phyloP scores from a whole-genome alignment of 2,797 vertebrate genomes.

The Chelon labrosus region DNA sequence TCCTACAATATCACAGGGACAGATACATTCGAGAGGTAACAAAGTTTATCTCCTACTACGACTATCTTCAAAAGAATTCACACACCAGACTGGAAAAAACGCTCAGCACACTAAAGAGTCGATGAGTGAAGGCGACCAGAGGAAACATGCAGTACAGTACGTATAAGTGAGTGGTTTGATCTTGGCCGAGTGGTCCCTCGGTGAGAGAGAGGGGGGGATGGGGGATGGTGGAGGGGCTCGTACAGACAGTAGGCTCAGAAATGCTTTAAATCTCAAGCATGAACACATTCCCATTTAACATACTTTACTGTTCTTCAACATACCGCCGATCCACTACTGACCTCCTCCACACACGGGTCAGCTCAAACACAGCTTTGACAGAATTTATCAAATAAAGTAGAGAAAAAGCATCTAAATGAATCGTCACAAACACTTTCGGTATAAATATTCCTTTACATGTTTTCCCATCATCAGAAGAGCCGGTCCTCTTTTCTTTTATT shows the following conservation, averaged over 20 bases:
- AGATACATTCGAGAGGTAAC: constrained; percentile 78
- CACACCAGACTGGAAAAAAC: constrained; percentile 53
- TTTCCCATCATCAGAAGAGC: not conserved
- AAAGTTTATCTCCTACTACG: constrained; percentile 44
- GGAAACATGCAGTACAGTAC: constrained; percentile 71
- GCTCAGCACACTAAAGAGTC: constrained; percentile 57
- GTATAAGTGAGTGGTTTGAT: constrained; percentile 61
- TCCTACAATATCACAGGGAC: constrained; percentile 48
- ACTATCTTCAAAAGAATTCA: constrained; percentile 45
- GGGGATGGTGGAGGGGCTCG: not conserved
- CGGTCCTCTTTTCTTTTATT: constrained; percentile 20
- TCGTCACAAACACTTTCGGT: constrained; percentile 20
- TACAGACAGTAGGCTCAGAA: constrained; percentile 64
- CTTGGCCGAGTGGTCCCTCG: constrained; percentile 24
- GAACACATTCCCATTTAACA: constrained; percentile 44
- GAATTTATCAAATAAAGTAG: constrained; percentile 30
- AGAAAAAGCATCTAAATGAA: constrained; percentile 32
- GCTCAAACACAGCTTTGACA: constrained; percentile 28
- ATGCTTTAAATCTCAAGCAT: constrained; percentile 40
- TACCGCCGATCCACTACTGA: constrained; percentile 27
- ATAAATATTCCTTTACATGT: constrained; percentile 35
- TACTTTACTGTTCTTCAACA: constrained; percentile 60
- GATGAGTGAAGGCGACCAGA: constrained; percentile 61
- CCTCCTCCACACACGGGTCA: not conserved
- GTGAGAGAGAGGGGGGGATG: no score